Base-by-base conservation (phyloP, 2,113 vertebrate genomes). In the Seriola rivoliana region DNA sequence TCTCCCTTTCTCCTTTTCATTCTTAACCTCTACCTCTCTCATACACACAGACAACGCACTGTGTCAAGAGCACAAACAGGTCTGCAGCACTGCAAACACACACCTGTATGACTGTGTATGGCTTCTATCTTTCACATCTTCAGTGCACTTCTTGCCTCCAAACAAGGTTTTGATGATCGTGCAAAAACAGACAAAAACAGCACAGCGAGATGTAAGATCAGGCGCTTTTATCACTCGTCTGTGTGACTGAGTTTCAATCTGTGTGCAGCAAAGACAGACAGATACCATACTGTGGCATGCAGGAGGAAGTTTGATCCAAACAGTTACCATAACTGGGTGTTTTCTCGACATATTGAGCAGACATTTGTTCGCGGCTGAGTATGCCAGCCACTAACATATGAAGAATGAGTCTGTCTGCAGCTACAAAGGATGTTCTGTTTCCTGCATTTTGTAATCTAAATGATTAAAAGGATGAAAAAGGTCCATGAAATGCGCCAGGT, bases 401-500 rank as follows among this genome's bases (percentile, higher is more conserved):
- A 78, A 64, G 80, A 89, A 85, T 34, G 74, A 74, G 86, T 46
- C n/a, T 1, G 25, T 36, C 81, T 52, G 57, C 68, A 2, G 42
- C 65, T 36, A 90, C 92, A 92, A 91, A 90, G 84, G 66, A 76
- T 58, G 69, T 82, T 75, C 88, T 91, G 87, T 92, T 92, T 85
- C 55, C 76, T 54, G 85, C 75, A 87, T 88, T 90, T 91, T 84
- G 85, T 81, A 78, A 89, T 87, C 70, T 54, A 63, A 91, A 82
- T 60, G 75, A 86, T 93, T 85, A 89, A 94, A 93, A 78, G 89
- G 84, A 89, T 82, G 88, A 85, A 83, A 92, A 85, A 80, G 77
- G 79, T 74, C 91, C 91, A 92, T 93, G 91, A 93, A 93, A 94
- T 91, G 85, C 76, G 63, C 58, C 88, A 78, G 88, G 82, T 91